Conservation (phyloP, 2,888 invertebrate species). For the Digitonthophagus gazella region DNA sequence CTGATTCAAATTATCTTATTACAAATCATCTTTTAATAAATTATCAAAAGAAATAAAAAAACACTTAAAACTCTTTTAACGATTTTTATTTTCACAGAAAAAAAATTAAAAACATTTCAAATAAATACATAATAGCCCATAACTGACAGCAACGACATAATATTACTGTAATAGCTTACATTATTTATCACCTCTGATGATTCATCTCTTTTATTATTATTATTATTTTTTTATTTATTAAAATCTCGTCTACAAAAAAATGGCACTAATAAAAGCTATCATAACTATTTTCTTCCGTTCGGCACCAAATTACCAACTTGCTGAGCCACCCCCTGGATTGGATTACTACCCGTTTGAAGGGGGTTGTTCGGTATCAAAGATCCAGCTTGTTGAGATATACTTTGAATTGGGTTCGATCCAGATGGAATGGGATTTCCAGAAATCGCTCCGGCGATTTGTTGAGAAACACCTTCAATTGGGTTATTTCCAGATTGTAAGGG, state of each 20-base stretch:
- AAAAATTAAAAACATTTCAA: not conserved
- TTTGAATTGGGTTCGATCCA: not conserved
- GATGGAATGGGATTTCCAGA: conserved; percentile 4
- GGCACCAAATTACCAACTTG: conserved; percentile 5
- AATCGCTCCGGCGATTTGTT: conserved; percentile 23
- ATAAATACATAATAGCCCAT: no score
- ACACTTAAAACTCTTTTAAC: no score
- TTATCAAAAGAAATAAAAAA: no score
- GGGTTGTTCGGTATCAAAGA: conserved; percentile 10
- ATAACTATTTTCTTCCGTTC: not conserved
- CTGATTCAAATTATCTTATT: not conserved
- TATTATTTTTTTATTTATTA: no score
- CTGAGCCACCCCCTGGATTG: conserved; percentile 18
- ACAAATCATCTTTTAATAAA: not conserved
- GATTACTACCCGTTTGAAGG: conserved; percentile 7
- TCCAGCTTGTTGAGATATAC: not conserved
- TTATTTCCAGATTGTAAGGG: conserved; percentile 3
- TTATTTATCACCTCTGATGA: no score
- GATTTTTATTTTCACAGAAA: not conserved
- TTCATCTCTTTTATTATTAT: no score
- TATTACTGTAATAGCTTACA: no score
- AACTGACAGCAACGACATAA: no score
- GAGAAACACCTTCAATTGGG: conserved; percentile 12
- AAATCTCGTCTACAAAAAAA: conserved; percentile 25
- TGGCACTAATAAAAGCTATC: no score